A percentile compares a stretch with the other conserved stretches of the same genome.
These are phyloP conservation scores for Raphicerus campestris DNA, from an alignment of 2,113 vertebrate species.

Conservation along the genomic window DNA sequence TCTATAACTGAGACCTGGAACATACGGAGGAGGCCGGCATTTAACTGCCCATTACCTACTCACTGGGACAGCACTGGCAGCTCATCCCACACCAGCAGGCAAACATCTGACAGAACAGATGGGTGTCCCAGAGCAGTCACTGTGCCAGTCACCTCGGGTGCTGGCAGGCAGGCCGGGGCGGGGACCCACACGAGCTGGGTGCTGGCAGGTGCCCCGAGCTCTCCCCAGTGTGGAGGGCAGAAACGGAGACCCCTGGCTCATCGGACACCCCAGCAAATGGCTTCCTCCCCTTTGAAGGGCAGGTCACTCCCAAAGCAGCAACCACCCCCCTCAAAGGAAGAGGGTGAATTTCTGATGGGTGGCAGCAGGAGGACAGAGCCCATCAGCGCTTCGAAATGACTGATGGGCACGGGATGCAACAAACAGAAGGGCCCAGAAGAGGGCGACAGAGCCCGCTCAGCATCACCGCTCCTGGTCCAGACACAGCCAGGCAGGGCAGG, in stretches of 20 bases:
- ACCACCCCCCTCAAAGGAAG: too few species aligned
- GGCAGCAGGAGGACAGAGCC: not conserved
- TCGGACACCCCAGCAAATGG: not conserved
- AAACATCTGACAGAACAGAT: slow-evolving; percentile 13
- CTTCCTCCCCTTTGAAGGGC: not conserved
- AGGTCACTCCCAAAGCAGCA: not conserved
- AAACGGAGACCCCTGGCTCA: rapidly evolving
- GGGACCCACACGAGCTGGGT: not conserved
- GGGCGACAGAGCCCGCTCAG: slow-evolving; percentile 81
- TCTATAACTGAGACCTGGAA: not conserved
- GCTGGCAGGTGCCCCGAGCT: not conserved
- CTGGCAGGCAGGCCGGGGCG: not conserved
- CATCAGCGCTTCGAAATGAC: not conserved
- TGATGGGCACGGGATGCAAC: slow-evolving; percentile 15
- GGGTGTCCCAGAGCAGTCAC: not conserved
- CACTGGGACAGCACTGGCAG: not conserved
- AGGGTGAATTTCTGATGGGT: not conserved
- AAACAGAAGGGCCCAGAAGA: slow-evolving; percentile 74
- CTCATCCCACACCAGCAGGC: not conserved
- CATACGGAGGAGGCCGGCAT: not conserved
- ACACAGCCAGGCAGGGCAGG: not conserved
- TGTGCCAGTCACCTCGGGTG: not conserved
- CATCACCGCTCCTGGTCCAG: not conserved
- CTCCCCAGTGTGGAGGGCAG: not conserved
- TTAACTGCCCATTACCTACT: not conserved